phyloP scores from a whole-genome alignment of 1,140 invertebrate species.

The Drosophila eugracilis region DNA sequence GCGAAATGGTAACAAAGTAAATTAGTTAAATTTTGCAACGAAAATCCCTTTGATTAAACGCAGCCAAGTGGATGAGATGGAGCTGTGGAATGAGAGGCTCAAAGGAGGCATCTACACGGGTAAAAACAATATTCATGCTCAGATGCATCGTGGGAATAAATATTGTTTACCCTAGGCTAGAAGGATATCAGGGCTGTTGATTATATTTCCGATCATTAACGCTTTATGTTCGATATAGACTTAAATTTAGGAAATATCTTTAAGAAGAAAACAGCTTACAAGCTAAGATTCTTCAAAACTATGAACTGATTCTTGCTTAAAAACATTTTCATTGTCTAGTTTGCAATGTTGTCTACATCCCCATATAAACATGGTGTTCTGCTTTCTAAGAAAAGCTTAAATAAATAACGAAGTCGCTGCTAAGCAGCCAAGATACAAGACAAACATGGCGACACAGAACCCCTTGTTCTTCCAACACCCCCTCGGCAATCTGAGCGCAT shows the following conservation, averaged over 20 bases:
- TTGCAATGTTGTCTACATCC: too few relatives aligned
- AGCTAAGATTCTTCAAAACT: too few relatives aligned
- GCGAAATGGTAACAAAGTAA: slow-evolving; percentile 58
- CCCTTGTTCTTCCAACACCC: slow-evolving; percentile 1
- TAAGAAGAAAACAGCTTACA: too few relatives aligned
- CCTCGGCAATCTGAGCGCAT: slow-evolving; percentile 50
- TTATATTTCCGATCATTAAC: too few relatives aligned
- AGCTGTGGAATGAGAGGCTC: background rate
- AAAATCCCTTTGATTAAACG: slow-evolving; percentile 75
- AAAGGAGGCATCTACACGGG: background rate
- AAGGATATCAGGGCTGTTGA: too few relatives aligned
- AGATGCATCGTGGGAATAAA: background rate
- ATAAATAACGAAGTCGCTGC: slow-evolving; percentile 62
- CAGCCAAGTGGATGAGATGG: slow-evolving; percentile 46
- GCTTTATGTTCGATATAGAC: too few relatives aligned
- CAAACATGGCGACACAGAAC: slow-evolving; percentile 67
- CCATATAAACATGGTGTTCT: background rate
- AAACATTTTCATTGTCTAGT: background rate
- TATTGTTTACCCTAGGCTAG: background rate
- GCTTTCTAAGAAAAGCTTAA: slow-evolving; percentile 34
- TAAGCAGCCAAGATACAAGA: slow-evolving; percentile 61
- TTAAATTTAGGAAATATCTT: background rate
- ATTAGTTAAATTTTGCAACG: slow-evolving; percentile 71
- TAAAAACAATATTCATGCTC: background rate
- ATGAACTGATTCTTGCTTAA: background rate